Percentiles rank a stretch among this genome's conserved stretches.
Evolutionary conservation across 2,113 vertebrate genomes (phyloP).

Genomic region (Mesoclemmys tuberculata): DNA sequence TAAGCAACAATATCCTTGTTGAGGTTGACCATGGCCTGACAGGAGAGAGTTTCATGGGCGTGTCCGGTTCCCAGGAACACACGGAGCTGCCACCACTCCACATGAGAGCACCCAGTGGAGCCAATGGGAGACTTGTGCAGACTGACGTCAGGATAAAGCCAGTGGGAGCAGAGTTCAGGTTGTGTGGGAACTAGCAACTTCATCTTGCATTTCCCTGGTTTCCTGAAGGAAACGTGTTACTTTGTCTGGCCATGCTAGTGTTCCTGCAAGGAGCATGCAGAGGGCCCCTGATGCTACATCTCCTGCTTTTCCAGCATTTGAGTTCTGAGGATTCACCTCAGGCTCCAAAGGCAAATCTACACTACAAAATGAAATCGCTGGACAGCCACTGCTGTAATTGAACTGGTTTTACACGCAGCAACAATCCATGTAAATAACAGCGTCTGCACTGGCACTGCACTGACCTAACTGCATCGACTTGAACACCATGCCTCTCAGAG

Average conservation of each 20-base stretch:
- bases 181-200: neutral
- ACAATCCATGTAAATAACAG: neutral
- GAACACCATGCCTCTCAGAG: neutral
- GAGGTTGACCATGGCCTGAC: neutral
- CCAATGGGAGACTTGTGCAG: neutral
- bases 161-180: neutral
- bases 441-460: neutral
- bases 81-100: neutral
- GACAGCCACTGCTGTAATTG: neutral
- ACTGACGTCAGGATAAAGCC: neutral
- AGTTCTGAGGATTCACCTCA: neutral
- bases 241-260: neutral
- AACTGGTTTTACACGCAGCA: neutral
- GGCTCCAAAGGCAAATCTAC: neutral
- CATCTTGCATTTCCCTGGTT: neutral
- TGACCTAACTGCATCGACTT: neutral
- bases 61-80: neutral
- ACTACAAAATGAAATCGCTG: neutral
- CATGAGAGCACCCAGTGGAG: neutral
- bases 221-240: neutral
- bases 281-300: neutral
- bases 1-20: neutral
- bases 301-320: neutral
- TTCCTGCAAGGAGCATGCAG: neutral
- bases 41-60: neutral